Conservation (phyloP, 2,888 invertebrate species). For the Lutraria lutraria region DNA sequence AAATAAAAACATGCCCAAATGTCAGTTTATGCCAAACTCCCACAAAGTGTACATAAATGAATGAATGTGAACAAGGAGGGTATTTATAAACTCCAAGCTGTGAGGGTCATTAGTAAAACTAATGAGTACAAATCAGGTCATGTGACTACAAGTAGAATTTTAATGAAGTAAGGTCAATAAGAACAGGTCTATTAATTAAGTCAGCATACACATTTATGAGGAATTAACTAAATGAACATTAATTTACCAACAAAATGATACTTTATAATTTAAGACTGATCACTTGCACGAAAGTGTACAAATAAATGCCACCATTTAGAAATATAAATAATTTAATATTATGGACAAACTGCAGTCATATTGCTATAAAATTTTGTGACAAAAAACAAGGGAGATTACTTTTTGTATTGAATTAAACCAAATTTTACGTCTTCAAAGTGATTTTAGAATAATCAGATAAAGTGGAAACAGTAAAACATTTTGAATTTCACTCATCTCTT, state of each 20-base stretch:
- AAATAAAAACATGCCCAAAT: background rate
- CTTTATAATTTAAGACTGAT: background rate
- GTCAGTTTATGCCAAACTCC: background rate
- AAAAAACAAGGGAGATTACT: too few species aligned
- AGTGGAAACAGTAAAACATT: too few species aligned
- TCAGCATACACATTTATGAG: background rate
- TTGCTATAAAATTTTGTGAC: too few species aligned
- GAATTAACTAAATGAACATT: background rate
- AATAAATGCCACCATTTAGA: too few species aligned
- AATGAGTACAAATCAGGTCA: constrained; percentile 15
- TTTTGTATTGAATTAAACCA: too few species aligned
- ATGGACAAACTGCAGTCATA: too few species aligned
- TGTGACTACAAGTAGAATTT: constrained; percentile 1
- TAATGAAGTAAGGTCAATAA: constrained; percentile 17
- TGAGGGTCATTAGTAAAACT: background rate
- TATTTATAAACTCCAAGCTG: background rate
- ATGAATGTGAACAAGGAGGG: background rate
- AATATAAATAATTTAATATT: too few species aligned
- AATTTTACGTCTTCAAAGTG: too few species aligned
- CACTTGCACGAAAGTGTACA: too few species aligned
- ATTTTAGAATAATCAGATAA: too few species aligned
- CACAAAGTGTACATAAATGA: constrained; percentile 1
- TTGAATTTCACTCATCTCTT: too few species aligned
- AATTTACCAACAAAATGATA: background rate
- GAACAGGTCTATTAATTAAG: constrained; percentile 13